Evolutionary conservation across 2,113 vertebrate species (phyloP).

Genomic region (Orycteropus afer): DNA sequence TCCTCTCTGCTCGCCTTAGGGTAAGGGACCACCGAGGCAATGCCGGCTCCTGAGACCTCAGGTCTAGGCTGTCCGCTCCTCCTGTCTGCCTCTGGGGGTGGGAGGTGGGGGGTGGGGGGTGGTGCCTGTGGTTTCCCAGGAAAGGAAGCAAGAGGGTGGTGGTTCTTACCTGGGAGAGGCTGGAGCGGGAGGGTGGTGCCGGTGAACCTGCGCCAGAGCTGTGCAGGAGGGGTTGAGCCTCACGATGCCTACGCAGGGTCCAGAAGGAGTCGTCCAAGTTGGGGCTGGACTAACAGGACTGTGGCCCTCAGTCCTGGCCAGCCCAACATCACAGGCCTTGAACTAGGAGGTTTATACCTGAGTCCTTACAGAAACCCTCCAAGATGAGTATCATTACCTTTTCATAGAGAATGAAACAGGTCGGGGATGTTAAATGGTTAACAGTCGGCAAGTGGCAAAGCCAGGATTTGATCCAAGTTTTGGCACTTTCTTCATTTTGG

Average conservation of each 20-base stretch:
- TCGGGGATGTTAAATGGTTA: background rate
- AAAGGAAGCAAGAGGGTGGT: background rate
- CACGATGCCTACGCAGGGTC: fast-evolving
- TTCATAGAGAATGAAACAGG: background rate
- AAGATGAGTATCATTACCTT: background rate
- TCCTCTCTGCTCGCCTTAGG: background rate
- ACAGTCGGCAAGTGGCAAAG: background rate
- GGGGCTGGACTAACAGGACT: background rate
- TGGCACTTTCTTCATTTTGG: background rate
- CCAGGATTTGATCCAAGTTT: background rate
- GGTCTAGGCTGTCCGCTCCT: background rate
- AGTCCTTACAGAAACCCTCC: background rate
- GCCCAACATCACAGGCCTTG: background rate
- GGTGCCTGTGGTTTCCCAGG: background rate
- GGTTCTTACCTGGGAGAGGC: background rate
- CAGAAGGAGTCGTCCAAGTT: background rate
- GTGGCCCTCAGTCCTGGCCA: background rate
- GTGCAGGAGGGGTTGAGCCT: background rate
- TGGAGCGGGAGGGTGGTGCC: background rate
- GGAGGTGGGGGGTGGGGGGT: too few species aligned
- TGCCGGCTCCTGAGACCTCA: background rate
- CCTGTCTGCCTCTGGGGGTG: background rate
- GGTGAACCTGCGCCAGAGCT: too few species aligned
- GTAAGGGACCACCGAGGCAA: background rate
- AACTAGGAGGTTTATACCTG: background rate